phyloP scores from a whole-genome alignment of 1,140 invertebrate genomes.

The Drosophila setifemur region DNA sequence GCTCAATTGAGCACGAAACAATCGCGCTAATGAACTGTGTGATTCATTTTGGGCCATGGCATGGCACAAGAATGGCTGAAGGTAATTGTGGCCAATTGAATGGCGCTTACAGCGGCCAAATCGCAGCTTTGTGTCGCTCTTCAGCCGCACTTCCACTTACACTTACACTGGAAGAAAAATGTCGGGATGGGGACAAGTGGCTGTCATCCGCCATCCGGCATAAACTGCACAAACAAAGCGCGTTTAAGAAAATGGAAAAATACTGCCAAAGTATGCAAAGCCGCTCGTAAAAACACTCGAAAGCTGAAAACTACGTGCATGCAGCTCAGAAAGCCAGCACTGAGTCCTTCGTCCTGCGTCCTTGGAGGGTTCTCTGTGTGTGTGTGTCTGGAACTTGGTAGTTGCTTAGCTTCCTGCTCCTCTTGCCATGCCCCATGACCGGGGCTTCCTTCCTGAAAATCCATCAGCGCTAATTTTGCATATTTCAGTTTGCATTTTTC shows the following conservation, averaged over 20 bases:
- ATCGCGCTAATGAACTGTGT: slow-evolving; percentile 68
- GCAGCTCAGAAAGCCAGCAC: slow-evolving; percentile 39
- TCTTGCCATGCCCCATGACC: slow-evolving; percentile 56
- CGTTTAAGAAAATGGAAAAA: slow-evolving; percentile 70
- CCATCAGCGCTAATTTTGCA: slow-evolving; percentile 80
- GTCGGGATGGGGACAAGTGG: slow-evolving; percentile 26
- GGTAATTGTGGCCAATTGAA: slow-evolving; percentile 62
- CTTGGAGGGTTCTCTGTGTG: slow-evolving; percentile 9
- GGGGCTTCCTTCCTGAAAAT: slow-evolving; percentile 75
- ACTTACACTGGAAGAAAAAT: background rate
- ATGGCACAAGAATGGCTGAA: background rate
- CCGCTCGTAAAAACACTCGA: slow-evolving; percentile 79
- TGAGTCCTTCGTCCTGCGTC: slow-evolving; percentile 29
- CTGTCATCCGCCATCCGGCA: slow-evolving; percentile 49
- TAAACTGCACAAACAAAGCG: slow-evolving; percentile 76
- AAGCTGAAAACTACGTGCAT: slow-evolving; percentile 70
- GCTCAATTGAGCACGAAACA: slow-evolving; percentile 62
- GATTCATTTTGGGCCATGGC: slow-evolving; percentile 34
- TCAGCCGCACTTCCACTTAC: slow-evolving; percentile 48
- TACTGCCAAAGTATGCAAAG: slow-evolving; percentile 78
- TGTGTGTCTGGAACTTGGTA: slow-evolving; percentile 57
- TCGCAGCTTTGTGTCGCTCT: slow-evolving; percentile 53
- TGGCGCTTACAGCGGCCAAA: slow-evolving; percentile 59
- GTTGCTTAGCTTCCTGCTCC: slow-evolving; percentile 60
- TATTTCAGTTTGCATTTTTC: slow-evolving; percentile 68